Evolutionary conservation across 2,888 invertebrate species (phyloP), one percentile per base, ranked within the genome.

Genomic region (Lasius fuliginosus): DNA sequence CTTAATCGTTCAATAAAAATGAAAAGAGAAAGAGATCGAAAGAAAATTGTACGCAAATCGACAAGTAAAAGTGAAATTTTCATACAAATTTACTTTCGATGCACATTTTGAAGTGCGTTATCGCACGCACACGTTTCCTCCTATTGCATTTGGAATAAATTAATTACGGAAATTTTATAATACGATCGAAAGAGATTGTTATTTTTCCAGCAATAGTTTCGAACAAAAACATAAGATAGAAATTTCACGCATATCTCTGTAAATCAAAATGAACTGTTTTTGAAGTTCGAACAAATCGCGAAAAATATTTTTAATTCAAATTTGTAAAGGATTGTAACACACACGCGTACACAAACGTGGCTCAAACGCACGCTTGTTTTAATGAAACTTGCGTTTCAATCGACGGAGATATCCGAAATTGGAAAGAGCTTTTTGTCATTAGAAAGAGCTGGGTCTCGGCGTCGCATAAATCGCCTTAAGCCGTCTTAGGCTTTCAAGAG

Each of bases 381-480:
- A n/a, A 46, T 36, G 18, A 79, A 69, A 69, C n/a, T 42, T 18
- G 8, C 27, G 1, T 23, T 30, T 71, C 58, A 12, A 68, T 8
- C 33, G 69, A 6, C 9, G 23, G 9, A 23, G 3, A 46, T 60
- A 60, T 60, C 1, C 46, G 79, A 71, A 79, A 79, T 60, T 79
- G 23, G 18, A 62, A 36, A 60, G 18, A 79, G n/a, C 27, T 79
- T 73, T 71, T 71, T 46, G 27, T 71, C 46, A 5, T 46, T 18
- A 5, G 36, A 5, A 36, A 36, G 5, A 46, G 56, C 5, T 12
- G 30, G 46, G 8, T 71, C 58, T 18, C 23, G 46, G 12, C 11
- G n/a, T 76, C 69, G 33, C 23, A 46, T 71, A 79, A 79, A 79
- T 79, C 79, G 71, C 46, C 73, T 46, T 79, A 71, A 79, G 79